These are phyloP conservation scores for Channa striata DNA, from an alignment of 2,797 vertebrate genomes.

Conservation along the genomic window DNA sequence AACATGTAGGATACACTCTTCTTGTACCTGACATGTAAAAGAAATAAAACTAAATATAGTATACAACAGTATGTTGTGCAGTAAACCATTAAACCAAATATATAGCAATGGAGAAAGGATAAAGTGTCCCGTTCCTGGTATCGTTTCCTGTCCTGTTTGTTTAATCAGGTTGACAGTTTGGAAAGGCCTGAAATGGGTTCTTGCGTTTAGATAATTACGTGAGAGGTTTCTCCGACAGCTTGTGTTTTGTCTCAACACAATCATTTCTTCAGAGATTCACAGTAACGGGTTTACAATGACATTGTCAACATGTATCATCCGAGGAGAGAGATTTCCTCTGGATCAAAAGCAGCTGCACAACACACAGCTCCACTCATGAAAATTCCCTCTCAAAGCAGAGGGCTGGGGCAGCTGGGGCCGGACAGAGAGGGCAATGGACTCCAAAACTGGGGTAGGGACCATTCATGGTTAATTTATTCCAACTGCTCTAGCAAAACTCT, in stretches of 20 bases:
- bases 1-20: not conserved
- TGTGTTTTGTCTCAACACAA: conserved; percentile 57
- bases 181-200: conserved; percentile 59
- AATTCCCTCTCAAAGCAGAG: conserved; percentile 33
- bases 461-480: conserved; percentile 55
- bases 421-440: conserved; percentile 42
- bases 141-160: conserved; percentile 46
- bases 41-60: not conserved
- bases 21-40: not conserved
- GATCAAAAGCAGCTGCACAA: not conserved
- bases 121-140: conserved; percentile 22
- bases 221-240: conserved; percentile 50
- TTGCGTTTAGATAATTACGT: conserved; percentile 68
- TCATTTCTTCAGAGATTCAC: conserved; percentile 58
- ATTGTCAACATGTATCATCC: conserved; percentile 51
- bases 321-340: conserved; percentile 45
- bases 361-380: conserved; percentile 39
- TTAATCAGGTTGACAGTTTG: conserved; percentile 62
- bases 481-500: conserved; percentile 42
- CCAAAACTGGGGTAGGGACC: conserved; percentile 9
- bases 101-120: not conserved
- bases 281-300: conserved; percentile 59
- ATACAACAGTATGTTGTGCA: not conserved
- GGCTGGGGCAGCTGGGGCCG: conserved; percentile 17
- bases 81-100: conserved; percentile 10